Evolutionary conservation across 2,113 vertebrate genomes (phyloP).

Genomic region (Callocephalon fimbriatum): DNA sequence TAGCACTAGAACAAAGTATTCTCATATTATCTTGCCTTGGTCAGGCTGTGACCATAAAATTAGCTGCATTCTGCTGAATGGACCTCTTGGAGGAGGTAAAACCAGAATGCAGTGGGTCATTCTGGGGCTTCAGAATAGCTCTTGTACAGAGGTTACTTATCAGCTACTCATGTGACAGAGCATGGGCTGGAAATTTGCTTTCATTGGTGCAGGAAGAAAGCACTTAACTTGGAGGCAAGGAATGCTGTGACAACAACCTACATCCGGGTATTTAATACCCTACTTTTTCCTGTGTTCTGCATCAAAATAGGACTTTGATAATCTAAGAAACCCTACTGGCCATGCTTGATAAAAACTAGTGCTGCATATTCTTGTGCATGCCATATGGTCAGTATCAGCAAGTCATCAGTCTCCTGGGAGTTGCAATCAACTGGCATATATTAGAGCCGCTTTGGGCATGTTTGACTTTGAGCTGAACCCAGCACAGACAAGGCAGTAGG

Average conservation of each 20-base stretch:
- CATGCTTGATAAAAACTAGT: neutral
- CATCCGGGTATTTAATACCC: neutral
- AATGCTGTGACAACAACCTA: neutral
- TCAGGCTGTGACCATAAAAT: neutral
- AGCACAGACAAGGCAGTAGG: neutral
- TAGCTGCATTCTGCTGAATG: neutral
- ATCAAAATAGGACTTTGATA: neutral
- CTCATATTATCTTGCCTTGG: neutral
- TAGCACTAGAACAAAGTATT: neutral
- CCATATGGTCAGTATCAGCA: neutral
- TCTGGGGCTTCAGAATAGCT: neutral
- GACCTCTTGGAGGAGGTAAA: neutral
- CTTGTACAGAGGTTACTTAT: neutral
- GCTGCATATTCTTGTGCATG: neutral
- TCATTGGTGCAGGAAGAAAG: neutral
- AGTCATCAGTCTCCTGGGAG: neutral
- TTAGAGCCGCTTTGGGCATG: neutral
- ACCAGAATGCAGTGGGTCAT: neutral
- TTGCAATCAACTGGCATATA: neutral
- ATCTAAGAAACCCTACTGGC: neutral
- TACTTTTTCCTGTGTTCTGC: neutral
- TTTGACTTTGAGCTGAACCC: slow-evolving; percentile 10
- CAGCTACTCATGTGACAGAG: neutral
- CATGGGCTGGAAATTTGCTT: neutral
- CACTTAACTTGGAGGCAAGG: neutral